phyloP scores from a whole-genome alignment of 2,113 vertebrate species.

The Apteryx mantelli region DNA sequence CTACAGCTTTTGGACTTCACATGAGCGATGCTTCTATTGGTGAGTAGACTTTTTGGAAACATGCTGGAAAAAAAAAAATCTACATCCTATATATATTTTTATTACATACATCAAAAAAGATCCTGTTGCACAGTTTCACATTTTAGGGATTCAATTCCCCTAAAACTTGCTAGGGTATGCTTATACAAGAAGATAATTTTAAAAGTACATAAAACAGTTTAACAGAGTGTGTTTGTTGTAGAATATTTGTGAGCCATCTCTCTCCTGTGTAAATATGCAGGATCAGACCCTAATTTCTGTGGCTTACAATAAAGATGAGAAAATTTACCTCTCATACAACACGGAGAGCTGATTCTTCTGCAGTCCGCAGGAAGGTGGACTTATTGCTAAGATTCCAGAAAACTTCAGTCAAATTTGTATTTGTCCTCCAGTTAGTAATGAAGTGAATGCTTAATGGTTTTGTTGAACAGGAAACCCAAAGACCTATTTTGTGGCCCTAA shows the following conservation, averaged over 20 bases:
- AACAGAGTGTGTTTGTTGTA: background rate
- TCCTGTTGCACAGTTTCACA: background rate
- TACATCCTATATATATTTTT: background rate
- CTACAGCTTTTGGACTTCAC: background rate
- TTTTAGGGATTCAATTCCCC: background rate
- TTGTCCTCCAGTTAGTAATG: background rate
- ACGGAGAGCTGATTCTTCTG: background rate
- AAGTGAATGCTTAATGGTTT: background rate
- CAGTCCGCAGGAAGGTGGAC: background rate
- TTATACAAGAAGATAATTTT: background rate
- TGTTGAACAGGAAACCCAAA: background rate
- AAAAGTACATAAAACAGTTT: background rate
- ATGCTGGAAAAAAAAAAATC: fast-evolving
- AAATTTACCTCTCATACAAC: background rate
- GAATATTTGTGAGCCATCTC: background rate
- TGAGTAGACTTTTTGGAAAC: background rate
- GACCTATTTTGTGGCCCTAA: background rate
- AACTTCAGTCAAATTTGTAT: background rate
- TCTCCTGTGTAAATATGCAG: background rate
- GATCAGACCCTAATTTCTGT: background rate
- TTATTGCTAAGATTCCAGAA: background rate
- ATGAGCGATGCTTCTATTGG: background rate
- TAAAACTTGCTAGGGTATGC: background rate
- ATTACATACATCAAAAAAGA: background rate
- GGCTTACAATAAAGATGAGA: background rate